These are phyloP conservation scores for Dryobotodes eremita DNA, from an alignment of 2,888 invertebrate genomes.

Conservation along the genomic window DNA sequence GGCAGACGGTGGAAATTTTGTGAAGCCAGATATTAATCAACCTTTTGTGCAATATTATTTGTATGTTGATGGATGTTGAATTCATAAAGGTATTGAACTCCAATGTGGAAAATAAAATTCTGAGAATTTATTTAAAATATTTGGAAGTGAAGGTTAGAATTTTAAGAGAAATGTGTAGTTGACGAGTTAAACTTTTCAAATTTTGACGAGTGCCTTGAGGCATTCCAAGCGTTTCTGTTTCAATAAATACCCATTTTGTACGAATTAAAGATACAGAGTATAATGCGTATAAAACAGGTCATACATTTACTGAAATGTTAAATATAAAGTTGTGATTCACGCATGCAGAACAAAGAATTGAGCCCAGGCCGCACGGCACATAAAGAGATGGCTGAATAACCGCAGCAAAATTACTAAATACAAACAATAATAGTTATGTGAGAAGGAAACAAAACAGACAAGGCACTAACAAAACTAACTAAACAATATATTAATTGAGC, in stretches of 20 bases:
- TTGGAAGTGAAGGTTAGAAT: background rate
- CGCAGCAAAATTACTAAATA: constrained; percentile 2
- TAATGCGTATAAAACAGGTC: constrained; percentile 30
- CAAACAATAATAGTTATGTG: constrained; percentile 2
- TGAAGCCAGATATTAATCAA: constrained; percentile 17
- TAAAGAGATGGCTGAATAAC: constrained; percentile 33
- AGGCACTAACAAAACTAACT: background rate
- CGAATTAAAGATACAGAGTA: background rate
- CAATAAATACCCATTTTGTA: background rate
- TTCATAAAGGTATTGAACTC: constrained; percentile 23
- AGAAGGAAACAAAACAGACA: constrained; percentile 10
- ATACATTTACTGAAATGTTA: constrained; percentile 41
- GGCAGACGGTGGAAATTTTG: constrained; percentile 28
- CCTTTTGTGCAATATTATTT: constrained; percentile 31
- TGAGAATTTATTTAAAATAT: background rate
- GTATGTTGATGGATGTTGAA: background rate
- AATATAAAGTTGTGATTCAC: constrained; percentile 61
- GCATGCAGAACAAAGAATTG: constrained; percentile 54
- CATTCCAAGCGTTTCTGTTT: background rate
- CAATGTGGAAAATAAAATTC: background rate
- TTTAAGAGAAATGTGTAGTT: background rate
- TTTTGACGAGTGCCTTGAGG: background rate
- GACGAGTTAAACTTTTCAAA: background rate
- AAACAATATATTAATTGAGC: background rate
- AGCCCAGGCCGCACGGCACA: constrained; percentile 14